Conservation (phyloP, 2,113 vertebrate species). For the Limanda limanda region DNA sequence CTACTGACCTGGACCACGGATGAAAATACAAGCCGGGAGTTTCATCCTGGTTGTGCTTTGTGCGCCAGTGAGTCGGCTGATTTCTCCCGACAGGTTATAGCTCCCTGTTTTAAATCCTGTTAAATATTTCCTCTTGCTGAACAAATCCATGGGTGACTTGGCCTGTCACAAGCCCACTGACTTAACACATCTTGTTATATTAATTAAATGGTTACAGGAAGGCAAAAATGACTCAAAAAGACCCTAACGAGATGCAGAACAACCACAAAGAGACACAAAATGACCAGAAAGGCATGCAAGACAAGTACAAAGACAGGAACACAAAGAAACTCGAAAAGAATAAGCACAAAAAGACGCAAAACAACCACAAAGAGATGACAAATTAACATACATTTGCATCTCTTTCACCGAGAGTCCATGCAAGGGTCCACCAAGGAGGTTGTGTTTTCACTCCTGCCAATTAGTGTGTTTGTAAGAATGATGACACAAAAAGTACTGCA, state of each 20-base stretch:
- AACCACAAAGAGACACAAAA: not conserved
- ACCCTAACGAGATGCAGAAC: not conserved
- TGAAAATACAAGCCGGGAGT: not conserved
- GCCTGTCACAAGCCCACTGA: not conserved
- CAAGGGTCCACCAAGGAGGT: too few relatives aligned
- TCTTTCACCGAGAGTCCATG: not conserved
- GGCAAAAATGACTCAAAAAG: not conserved
- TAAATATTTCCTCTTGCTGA: not conserved
- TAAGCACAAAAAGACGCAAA: not conserved
- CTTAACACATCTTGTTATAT: not conserved
- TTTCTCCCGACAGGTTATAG: not conserved
- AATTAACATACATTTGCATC: not conserved
- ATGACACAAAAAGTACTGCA: not conserved
- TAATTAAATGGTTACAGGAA: not conserved
- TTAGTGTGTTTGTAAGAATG: not conserved
- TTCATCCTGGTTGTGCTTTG: not conserved
- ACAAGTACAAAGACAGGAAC: not conserved
- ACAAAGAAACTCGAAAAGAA: not conserved
- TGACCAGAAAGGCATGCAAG: not conserved
- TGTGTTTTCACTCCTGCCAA: too few relatives aligned
- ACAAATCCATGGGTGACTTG: not conserved
- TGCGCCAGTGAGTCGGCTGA: not conserved
- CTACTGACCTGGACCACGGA: not conserved
- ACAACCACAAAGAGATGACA: not conserved
- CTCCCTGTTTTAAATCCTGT: not conserved